These are phyloP conservation scores for Arothron firmamentum DNA, from an alignment of 2,113 vertebrate species.

Conservation along the genomic window DNA sequence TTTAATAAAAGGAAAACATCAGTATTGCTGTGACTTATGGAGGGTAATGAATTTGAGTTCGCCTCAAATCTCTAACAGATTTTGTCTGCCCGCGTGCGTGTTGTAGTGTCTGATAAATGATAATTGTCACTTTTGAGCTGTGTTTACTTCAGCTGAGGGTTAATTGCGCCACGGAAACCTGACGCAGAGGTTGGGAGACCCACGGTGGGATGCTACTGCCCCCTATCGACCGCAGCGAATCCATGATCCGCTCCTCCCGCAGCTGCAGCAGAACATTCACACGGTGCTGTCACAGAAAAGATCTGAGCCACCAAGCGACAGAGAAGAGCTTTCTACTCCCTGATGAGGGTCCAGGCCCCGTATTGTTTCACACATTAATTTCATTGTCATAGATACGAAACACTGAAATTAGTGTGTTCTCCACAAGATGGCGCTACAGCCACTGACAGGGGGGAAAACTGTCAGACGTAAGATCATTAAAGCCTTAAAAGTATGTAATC, in stretches of 20 bases:
- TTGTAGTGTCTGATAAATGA: slow-evolving; percentile 34
- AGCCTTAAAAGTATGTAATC: background rate
- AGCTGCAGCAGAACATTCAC: background rate
- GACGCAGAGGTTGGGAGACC: slow-evolving; percentile 17
- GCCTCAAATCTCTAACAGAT: slow-evolving; percentile 25
- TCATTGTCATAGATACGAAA: slow-evolving; percentile 15
- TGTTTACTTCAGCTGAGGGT: background rate
- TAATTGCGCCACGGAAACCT: slow-evolving; percentile 6
- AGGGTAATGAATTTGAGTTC: slow-evolving; percentile 12
- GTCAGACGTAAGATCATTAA: too few species aligned
- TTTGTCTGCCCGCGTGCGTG: background rate
- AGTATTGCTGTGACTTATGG: slow-evolving; percentile 4
- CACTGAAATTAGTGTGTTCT: slow-evolving; percentile 18
- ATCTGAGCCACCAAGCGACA: too few species aligned
- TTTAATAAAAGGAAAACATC: slow-evolving; percentile 32
- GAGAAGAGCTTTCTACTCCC: slow-evolving; percentile 1
- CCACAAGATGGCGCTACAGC: slow-evolving; percentile 60
- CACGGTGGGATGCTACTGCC: slow-evolving; percentile 65
- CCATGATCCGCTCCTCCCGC: background rate
- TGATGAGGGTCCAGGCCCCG: slow-evolving; percentile 39
- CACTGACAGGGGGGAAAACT: slow-evolving; percentile 3
- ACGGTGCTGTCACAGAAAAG: background rate
- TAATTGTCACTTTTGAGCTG: slow-evolving; percentile 12
- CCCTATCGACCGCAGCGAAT: slow-evolving; percentile 2
- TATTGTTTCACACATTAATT: too few species aligned